Base-by-base conservation (phyloP, 2,113 vertebrate species). In the Axis porcinus region DNA sequence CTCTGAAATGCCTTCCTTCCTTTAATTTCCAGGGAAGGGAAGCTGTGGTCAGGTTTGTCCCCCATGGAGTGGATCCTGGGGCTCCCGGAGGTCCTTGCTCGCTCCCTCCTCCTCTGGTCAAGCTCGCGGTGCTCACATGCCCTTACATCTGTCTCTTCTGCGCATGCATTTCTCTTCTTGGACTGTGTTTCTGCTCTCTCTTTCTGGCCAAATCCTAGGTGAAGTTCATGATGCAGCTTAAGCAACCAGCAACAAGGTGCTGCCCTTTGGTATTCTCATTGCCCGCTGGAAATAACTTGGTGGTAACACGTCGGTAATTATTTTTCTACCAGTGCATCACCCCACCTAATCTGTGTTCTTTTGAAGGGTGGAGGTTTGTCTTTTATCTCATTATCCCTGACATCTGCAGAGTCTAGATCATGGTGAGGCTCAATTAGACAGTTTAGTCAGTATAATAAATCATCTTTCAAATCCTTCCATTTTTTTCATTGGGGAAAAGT, bases 101-200 rank as follows among this genome's bases (percentile, higher is more conserved):
- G 7, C 43, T 21, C 50, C 1, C 6, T 28, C 27, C 4, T 28
- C 12, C 19, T 58, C 57, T 57, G 30, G 11, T 6, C 15, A 4
- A 12, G 6, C 28, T 62, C 2, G 0, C 0, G 30, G 7, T 36
- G 27, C 47, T 83, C 47, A 25, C 2, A 47, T 1, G 14, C 23
- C n/a, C 27, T 47, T 1, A 27, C 17, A 15, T 40, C 17, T 70
- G 7, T 40, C 17, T 62, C 43, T 36, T 40, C 57, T 45, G 54
- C 43, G 27, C 52, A 3, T 14, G 12, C 45, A 2, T 0, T 43
- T 6, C 11, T 54, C 54, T 62, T 57, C 70, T 40, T 25, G 45
- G 62, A 36, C 25, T 79, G 52, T 15, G 30, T 54, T 52, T 45
- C 47, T 82, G 5, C 25, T 14, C 30, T 64, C 7, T 47, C 40